Conservation (phyloP, 2,888 invertebrate genomes). For the Scrobipalpa costella region DNA sequence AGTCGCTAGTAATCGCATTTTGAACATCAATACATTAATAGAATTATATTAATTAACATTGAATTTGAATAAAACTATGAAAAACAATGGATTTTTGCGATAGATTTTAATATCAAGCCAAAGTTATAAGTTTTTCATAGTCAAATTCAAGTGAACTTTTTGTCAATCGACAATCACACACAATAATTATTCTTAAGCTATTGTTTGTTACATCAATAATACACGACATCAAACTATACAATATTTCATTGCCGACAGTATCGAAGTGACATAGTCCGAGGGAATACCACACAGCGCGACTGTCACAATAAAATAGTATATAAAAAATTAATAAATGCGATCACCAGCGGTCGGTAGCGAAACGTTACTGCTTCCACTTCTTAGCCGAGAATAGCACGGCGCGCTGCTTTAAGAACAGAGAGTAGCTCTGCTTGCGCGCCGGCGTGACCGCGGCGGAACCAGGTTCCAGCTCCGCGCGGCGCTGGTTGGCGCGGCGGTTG, state of each 20-base stretch:
- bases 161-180: too few species aligned
- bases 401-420: slow-evolving; percentile 75
- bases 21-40: background rate
- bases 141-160: too few species aligned
- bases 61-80: slow-evolving; percentile 4
- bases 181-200: background rate
- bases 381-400: slow-evolving; percentile 78
- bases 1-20: slow-evolving; percentile 11
- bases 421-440: slow-evolving; percentile 72
- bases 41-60: background rate
- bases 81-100: background rate
- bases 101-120: too few species aligned
- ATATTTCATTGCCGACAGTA: background rate
- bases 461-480: slow-evolving; percentile 27
- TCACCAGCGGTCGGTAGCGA: slow-evolving; percentile 31
- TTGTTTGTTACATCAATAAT: background rate
- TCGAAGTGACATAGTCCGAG: background rate
- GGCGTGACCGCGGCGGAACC: slow-evolving; percentile 33
- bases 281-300: background rate
- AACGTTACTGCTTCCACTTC: slow-evolving; percentile 74
- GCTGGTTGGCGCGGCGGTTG: slow-evolving; percentile 44
- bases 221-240: background rate
- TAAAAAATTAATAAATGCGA: slow-evolving; percentile 4
- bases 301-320: background rate
- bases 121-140: background rate